Evolutionary conservation across 2,797 vertebrate genomes (phyloP).

Genomic region (Prionace glauca): DNA sequence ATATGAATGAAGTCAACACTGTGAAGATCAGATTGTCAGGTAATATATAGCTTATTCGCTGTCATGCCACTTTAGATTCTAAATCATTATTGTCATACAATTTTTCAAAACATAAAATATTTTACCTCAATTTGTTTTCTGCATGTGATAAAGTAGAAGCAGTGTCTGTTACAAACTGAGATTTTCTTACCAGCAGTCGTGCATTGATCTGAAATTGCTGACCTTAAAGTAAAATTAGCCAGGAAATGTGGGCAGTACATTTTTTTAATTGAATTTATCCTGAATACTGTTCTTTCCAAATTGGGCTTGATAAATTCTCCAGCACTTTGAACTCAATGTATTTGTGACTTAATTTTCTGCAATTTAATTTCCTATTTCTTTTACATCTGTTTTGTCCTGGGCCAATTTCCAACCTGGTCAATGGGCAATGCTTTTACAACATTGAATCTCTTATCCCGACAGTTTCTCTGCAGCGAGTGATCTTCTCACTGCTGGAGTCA

Average conservation of each 20-base stretch:
- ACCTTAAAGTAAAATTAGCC: neutral
- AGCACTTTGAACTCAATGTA: neutral
- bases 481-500: neutral
- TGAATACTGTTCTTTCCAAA: neutral
- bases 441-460: neutral
- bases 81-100: neutral
- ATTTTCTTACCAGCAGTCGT: neutral
- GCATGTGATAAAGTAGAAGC: neutral
- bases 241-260: neutral
- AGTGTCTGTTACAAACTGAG: neutral
- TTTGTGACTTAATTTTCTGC: neutral
- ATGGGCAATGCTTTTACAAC: neutral
- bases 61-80: no score
- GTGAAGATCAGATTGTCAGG: slow-evolving; percentile 57
- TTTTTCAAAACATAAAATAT: neutral
- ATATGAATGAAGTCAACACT: slow-evolving; percentile 58
- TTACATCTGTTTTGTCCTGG: neutral
- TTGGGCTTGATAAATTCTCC: neutral
- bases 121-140: neutral
- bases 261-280: neutral
- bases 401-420: neutral
- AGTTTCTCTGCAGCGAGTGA: neutral
- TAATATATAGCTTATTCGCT: slow-evolving; percentile 40
- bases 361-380: neutral
- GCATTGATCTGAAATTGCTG: neutral